These are phyloP conservation scores for Rhea americana DNA, from an alignment of 2,113 vertebrate genomes.

Conservation along the genomic window DNA sequence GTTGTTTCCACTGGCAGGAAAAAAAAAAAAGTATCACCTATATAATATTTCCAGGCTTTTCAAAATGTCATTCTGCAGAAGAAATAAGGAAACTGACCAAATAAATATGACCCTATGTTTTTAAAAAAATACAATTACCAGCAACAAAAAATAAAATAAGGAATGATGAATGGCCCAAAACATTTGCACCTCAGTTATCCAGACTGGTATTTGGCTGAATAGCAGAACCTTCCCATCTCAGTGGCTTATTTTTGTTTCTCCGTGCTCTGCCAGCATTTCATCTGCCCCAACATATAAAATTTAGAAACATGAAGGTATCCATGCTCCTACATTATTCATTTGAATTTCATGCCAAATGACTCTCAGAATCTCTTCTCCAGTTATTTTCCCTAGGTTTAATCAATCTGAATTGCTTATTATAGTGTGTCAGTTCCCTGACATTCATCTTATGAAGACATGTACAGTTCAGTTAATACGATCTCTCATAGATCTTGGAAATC, in stretches of 20 bases:
- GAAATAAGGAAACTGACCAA: not conserved
- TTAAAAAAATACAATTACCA: not conserved
- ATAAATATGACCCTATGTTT: accelerated
- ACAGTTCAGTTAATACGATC: not conserved
- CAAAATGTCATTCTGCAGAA: not conserved
- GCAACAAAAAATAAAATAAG: not conserved
- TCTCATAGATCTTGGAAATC: not conserved
- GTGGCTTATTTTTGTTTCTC: accelerated
- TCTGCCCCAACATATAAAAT: not conserved
- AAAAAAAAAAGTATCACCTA: not conserved
- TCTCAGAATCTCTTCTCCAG: not conserved
- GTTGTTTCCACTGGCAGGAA: not conserved
- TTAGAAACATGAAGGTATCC: not conserved
- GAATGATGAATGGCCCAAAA: not conserved
- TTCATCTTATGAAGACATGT: not conserved
- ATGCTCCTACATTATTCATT: not conserved
- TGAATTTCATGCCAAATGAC: not conserved
- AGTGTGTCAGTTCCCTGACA: not conserved
- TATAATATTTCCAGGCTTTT: not conserved
- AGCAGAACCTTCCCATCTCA: not conserved
- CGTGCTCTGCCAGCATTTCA: not conserved
- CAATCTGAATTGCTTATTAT: not conserved
- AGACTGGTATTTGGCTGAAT: not conserved
- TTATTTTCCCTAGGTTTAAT: not conserved
- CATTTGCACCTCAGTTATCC: not conserved